Evolutionary conservation across 2,113 vertebrate species (phyloP).

Genomic region (Channa argus): DNA sequence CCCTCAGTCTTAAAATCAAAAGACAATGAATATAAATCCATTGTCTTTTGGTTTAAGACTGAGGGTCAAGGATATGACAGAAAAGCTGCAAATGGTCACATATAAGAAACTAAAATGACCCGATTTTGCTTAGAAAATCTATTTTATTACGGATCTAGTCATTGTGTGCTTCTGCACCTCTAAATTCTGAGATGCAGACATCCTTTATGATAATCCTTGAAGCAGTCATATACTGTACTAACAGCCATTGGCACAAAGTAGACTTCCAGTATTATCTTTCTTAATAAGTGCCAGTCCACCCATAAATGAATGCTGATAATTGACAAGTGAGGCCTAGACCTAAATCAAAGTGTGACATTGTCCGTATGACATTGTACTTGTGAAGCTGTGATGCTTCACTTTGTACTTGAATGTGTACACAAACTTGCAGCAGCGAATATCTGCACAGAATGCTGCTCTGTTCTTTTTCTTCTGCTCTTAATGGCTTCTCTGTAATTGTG

Average conservation of each 20-base stretch:
- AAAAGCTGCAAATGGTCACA: too few relatives aligned
- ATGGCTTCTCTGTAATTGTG: conserved; percentile 19
- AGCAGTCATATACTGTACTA: conserved; percentile 7
- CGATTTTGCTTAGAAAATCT: too few relatives aligned
- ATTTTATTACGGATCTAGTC: too few relatives aligned
- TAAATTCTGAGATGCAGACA: too few relatives aligned
- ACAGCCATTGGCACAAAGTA: conserved; percentile 19
- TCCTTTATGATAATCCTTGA: conserved; percentile 24
- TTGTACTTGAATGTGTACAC: conserved; percentile 46
- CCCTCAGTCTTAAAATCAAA: too few relatives aligned
- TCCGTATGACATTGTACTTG: conserved; percentile 35
- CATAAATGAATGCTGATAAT: conserved; percentile 24
- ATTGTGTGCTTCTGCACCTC: too few relatives aligned
- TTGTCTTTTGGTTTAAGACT: too few relatives aligned
- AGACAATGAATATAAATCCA: too few relatives aligned
- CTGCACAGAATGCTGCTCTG: conserved; percentile 19
- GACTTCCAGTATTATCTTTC: conserved; percentile 26
- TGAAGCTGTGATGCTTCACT: conserved; percentile 52
- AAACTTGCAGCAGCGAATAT: conserved; percentile 7
- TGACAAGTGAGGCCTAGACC: conserved; percentile 48
- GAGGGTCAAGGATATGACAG: too few relatives aligned
- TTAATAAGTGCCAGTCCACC: conserved; percentile 33
- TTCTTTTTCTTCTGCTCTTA: conserved; percentile 36
- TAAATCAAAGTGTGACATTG: conserved; percentile 45
- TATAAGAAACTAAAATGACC: too few relatives aligned